These are phyloP conservation scores for Okamejei kenojei DNA, from an alignment of 2,797 vertebrate genomes.

Conservation along the genomic window DNA sequence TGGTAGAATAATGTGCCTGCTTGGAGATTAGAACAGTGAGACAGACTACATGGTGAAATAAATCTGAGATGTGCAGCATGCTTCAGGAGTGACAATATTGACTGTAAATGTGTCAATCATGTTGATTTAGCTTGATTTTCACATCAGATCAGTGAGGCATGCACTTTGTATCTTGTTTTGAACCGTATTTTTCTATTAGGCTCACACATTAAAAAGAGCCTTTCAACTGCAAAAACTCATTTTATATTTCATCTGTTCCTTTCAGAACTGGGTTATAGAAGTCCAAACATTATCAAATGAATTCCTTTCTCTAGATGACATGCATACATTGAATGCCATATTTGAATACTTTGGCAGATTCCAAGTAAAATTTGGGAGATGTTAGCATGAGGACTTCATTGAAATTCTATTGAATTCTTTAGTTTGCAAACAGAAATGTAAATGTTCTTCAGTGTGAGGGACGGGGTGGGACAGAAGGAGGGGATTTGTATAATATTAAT, in stretches of 20 bases:
- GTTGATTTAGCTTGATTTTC: not conserved
- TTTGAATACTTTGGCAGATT: not conserved
- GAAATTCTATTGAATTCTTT: not conserved
- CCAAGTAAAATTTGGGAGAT: not conserved
- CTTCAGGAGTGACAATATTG: not conserved
- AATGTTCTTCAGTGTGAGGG: not conserved
- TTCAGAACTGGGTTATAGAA: not conserved
- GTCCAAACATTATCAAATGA: not conserved
- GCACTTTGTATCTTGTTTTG: not conserved
- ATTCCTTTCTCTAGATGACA: not conserved
- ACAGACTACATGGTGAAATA: not conserved
- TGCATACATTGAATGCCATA: not conserved
- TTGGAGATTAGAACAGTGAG: not conserved
- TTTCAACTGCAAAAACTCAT: not conserved
- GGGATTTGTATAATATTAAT: not conserved
- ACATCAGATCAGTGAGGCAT: not conserved
- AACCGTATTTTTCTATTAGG: not conserved
- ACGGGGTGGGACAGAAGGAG: too few relatives aligned
- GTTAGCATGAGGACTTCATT: not conserved
- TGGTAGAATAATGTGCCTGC: not conserved
- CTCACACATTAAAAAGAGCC: not conserved
- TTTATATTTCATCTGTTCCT: not conserved
- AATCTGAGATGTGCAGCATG: not conserved
- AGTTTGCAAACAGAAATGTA: not conserved
- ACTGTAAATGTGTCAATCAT: not conserved